These are phyloP conservation scores for Caenorhabditis brenneri DNA, from an alignment of 1,140 invertebrate genomes.

Conservation along the genomic window DNA sequence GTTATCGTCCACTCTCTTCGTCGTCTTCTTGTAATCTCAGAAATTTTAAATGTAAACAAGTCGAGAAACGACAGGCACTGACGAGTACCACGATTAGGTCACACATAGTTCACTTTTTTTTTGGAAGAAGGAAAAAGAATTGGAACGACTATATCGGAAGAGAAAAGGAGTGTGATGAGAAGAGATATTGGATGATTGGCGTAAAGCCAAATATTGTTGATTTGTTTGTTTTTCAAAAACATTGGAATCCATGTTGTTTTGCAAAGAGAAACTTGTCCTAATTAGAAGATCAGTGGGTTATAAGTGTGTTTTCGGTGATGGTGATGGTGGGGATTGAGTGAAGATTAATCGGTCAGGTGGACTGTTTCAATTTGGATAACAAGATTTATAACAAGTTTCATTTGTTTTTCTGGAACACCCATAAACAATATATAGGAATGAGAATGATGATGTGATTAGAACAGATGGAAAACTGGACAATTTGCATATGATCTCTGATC, in stretches of 20 bases:
- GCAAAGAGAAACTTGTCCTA: neutral
- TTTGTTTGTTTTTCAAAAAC: neutral
- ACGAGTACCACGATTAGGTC: constrained; percentile 21
- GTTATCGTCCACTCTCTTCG: neutral
- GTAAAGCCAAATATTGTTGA: neutral
- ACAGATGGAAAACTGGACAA: neutral
- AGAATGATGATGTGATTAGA: neutral
- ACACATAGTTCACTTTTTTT: constrained; percentile 33
- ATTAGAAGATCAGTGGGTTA: constrained; percentile 25
- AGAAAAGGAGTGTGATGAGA: neutral
- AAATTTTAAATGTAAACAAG: constrained; percentile 41
- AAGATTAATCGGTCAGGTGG: constrained; percentile 4
- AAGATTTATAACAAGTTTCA: constrained; percentile 6
- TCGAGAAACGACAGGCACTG: constrained; percentile 16
- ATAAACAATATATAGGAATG: neutral
- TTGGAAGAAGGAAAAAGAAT: neutral
- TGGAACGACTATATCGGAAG: neutral
- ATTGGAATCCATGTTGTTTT: neutral
- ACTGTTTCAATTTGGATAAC: neutral
- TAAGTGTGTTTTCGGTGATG: too few species aligned
- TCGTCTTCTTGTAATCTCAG: constrained; percentile 17
- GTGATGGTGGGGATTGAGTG: too few species aligned
- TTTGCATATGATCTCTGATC: neutral
- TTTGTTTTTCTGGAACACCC: neutral
- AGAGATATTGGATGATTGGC: too few species aligned